These are phyloP conservation scores for Gobio occitaniae DNA, from an alignment of 2,797 vertebrate species.

Conservation along the genomic window DNA sequence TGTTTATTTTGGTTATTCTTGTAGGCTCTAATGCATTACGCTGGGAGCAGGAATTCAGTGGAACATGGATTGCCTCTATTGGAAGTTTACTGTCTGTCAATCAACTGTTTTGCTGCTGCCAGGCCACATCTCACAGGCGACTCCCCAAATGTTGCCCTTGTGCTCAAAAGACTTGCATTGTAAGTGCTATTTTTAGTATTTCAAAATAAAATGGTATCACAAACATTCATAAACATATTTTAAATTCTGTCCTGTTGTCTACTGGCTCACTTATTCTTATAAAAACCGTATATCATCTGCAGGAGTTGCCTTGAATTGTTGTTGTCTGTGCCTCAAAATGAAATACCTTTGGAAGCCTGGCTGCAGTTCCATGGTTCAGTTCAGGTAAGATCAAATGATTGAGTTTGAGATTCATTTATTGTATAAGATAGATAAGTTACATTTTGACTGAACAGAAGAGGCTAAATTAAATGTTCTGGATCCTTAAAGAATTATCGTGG, in stretches of 20 bases:
- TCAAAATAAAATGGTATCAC: no score
- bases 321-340: conserved; percentile 94
- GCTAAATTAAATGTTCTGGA: neutral
- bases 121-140: conserved; percentile 93
- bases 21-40: conserved; percentile 93
- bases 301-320: conserved; percentile 99
- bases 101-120: conserved; percentile 93
- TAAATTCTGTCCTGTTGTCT: neutral
- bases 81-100: conserved; percentile 96
- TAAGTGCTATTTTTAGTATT: conserved; percentile 76
- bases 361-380: conserved; percentile 92
- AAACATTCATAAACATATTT: neutral
- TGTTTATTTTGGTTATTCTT: conserved; percentile 51
- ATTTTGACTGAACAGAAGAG: neutral
- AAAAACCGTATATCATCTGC: neutral
- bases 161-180: conserved; percentile 95
- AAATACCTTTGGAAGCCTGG: conserved; percentile 91
- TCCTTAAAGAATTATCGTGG: neutral
- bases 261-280: neutral
- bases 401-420: neutral
- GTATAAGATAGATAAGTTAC: neutral
- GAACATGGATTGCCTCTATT: conserved; percentile 92
- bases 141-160: conserved; percentile 92
- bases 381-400: conserved; percentile 80
- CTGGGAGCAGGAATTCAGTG: conserved; percentile 92